Conservation (phyloP, 2,888 invertebrate genomes). For the Lycaena phlaeas region DNA sequence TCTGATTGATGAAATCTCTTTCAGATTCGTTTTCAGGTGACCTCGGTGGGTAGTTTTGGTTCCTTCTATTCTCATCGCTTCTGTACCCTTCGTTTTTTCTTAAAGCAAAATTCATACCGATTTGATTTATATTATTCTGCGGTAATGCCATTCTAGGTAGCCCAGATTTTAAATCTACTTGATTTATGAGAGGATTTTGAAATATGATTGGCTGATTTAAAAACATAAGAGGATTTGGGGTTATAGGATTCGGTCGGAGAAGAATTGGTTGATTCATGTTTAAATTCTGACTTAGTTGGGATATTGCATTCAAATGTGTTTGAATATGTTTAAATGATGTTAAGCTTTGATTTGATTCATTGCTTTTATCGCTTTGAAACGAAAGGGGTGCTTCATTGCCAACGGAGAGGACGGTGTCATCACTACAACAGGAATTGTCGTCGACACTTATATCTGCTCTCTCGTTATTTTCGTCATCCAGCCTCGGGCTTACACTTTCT, state of each 20-base stretch:
- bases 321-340: constrained; percentile 78
- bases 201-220: constrained; percentile 60
- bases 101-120: constrained; percentile 41
- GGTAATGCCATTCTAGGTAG: constrained; percentile 42
- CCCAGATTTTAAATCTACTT: constrained; percentile 47
- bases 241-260: constrained; percentile 58
- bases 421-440: constrained; percentile 79
- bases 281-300: constrained; percentile 73
- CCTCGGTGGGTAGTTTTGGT: constrained; percentile 40
- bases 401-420: constrained; percentile 86
- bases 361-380: constrained; percentile 34
- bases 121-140: constrained; percentile 40
- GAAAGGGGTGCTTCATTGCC: constrained; percentile 81
- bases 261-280: constrained; percentile 56
- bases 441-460: constrained; percentile 62
- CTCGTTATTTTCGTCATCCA: constrained; percentile 47
- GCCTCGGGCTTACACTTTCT: constrained; percentile 41
- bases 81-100: constrained; percentile 31
- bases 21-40: constrained; percentile 52
- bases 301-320: constrained; percentile 78
- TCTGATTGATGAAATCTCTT: constrained; percentile 65
- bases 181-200: constrained; percentile 52
- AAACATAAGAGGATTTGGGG: constrained; percentile 65
- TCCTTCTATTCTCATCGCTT: constrained; percentile 46
- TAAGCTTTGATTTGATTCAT: constrained; percentile 43